These are phyloP conservation scores for Megaceryle maxima DNA, from an alignment of 2,113 vertebrate genomes.

Conservation along the genomic window DNA sequence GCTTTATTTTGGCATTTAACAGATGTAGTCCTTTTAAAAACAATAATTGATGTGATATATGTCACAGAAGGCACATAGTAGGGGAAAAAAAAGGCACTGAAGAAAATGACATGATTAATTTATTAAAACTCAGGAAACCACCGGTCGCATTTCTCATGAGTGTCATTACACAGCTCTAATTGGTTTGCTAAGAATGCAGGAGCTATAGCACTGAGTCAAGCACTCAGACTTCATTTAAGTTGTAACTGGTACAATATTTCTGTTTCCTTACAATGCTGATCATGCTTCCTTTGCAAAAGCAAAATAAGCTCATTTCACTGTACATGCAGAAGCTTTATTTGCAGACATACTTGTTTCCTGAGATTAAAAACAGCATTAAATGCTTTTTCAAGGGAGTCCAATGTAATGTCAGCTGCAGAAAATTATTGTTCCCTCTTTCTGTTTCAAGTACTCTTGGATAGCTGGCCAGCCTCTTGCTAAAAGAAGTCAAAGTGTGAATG, in stretches of 20 bases:
- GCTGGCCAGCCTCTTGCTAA: background rate
- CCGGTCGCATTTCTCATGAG: background rate
- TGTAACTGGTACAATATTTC: background rate
- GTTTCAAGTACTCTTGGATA: background rate
- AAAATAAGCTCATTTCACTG: background rate
- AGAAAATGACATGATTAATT: background rate
- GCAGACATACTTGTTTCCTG: background rate
- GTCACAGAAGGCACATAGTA: background rate
- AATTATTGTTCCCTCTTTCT: background rate
- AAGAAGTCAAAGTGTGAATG: background rate
- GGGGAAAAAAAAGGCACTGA: background rate
- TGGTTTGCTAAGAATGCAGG: background rate
- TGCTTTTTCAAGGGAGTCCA: background rate
- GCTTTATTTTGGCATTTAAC: constrained; percentile 2
- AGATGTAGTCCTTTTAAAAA: background rate
- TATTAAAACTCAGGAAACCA: background rate
- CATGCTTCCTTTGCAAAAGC: background rate
- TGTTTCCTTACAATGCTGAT: background rate
- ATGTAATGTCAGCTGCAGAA: background rate
- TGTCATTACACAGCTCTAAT: background rate
- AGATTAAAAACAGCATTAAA: background rate
- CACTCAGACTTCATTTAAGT: background rate
- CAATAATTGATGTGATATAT: background rate
- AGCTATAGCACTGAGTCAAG: background rate
- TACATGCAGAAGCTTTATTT: background rate